phyloP scores from a whole-genome alignment of 2,888 invertebrate species.

The Leptarthrus brevirostris region DNA sequence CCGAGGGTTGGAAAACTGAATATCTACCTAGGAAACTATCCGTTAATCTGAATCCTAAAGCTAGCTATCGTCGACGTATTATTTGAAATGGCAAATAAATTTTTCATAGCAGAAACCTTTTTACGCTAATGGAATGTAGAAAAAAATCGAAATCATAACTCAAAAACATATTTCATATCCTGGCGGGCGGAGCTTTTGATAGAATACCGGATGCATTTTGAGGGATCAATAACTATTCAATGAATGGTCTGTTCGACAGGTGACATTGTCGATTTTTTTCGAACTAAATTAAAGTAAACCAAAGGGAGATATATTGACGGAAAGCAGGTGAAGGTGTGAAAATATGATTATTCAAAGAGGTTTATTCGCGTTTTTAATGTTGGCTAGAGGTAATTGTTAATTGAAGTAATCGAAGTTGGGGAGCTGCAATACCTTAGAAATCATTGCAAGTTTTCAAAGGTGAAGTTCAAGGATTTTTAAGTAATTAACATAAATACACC shows the following conservation, averaged over 20 bases:
- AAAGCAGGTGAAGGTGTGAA: too few species aligned
- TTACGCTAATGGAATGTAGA: slow-evolving; percentile 36
- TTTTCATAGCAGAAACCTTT: slow-evolving; percentile 36
- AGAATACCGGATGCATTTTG: slow-evolving; percentile 14
- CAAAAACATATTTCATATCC: slow-evolving; percentile 21
- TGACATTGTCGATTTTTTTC: too few species aligned
- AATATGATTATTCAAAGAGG: too few species aligned
- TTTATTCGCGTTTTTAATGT: too few species aligned
- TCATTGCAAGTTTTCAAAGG: too few species aligned
- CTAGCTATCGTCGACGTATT: neutral
- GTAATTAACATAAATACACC: too few species aligned
- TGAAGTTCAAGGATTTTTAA: too few species aligned
- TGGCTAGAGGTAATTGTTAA: too few species aligned
- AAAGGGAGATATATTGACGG: too few species aligned
- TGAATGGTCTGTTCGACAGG: neutral
- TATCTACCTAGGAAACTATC: neutral
- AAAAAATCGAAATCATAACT: slow-evolving; percentile 12
- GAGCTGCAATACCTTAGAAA: too few species aligned
- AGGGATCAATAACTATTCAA: slow-evolving; percentile 23
- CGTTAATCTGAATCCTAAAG: neutral
- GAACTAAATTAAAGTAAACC: too few species aligned
- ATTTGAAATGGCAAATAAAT: slow-evolving; percentile 41
- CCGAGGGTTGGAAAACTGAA: neutral
- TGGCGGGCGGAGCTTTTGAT: neutral
- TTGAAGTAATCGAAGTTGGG: too few species aligned